Base-by-base conservation (phyloP, 2,888 invertebrate genomes). In the Phaonia tiefii region DNA sequence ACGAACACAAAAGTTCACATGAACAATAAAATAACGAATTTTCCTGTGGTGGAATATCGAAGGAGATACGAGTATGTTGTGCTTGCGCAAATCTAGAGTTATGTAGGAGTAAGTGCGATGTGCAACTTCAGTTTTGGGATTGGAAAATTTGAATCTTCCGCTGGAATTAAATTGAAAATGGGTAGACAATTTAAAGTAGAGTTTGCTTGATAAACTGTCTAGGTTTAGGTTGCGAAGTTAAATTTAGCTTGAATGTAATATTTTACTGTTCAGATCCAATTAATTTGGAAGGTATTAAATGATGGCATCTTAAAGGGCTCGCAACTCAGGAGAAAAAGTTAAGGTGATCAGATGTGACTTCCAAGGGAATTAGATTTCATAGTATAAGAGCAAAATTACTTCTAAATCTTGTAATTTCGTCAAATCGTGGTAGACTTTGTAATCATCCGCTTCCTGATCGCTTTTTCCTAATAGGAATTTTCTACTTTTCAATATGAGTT, bases 291-390 rank as follows among this genome's bases (percentile, higher is more conserved):
- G 56, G 60, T 46, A 73, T 69, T 69, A 78, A 67, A 63, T 58
- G 73, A 63, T 78, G 73, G 56, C 73, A 69, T 67, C 69, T 74
- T 74, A 69, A 73, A n/a, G 69, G 66, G 37, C 72, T 44, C 37
- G 42, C 4, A 20, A 46, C 46, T 3, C 46, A 46, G 46, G 7
- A 46, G 13, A n/a, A 15, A n/a, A n/a, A n/a, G n/a, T n/a, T n/a
- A n/a, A n/a, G n/a, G 15, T 3, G n/a, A 46, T 46, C 2, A 46
- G 13, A 3, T 46, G 46, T 1, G 46, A 42, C 42, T 42, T 42
- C 42, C 42, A 42, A 46, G 1, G 17, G 3, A 46, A n/a, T n/a
- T 46, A 15, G n/a, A 15, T 11, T 2, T 46, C 15, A 15, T n/a
- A n/a, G n/a, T n/a, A n/a, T n/a, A n/a, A n/a, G n/a, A n/a, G n/a